Evolutionary conservation across 2,888 invertebrate species (phyloP).

Genomic region (Glyphotaelius pellucidus): DNA sequence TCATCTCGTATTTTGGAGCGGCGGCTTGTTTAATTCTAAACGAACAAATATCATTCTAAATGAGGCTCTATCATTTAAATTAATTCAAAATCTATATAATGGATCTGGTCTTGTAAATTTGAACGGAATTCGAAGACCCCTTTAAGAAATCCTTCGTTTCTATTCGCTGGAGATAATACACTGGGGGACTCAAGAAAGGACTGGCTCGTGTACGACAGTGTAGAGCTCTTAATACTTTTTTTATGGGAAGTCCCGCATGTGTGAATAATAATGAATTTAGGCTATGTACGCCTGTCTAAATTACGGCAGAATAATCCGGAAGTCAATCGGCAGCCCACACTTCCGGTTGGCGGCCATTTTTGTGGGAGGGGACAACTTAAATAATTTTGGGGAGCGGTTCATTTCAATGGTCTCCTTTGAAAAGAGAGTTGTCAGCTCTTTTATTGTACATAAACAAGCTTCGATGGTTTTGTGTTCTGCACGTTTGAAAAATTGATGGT

Average conservation of each 20-base stretch:
- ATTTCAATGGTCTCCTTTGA: not conserved
- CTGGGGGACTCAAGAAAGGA: constrained; percentile 5
- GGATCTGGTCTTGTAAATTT: constrained; percentile 39
- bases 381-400: constrained; percentile 1
- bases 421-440: not conserved
- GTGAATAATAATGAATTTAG: constrained; percentile 35
- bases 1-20: constrained; percentile 60
- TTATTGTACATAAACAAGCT: constrained; percentile 2
- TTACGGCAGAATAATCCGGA: constrained; percentile 63
- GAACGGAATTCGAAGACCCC: constrained; percentile 27
- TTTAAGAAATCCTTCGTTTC: constrained; percentile 28
- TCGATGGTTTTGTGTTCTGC: not conserved
- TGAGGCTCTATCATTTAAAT: constrained; percentile 32
- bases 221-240: constrained; percentile 2
- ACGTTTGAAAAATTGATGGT: not conserved
- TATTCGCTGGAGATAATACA: constrained; percentile 18
- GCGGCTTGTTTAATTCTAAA: constrained; percentile 52
- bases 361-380: constrained; percentile 58
- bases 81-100: constrained; percentile 45
- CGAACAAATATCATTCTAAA: constrained; percentile 31
- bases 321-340: constrained; percentile 56
- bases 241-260: constrained; percentile 35
- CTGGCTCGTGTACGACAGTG: not conserved
- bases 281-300: constrained; percentile 43
- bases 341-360: constrained; percentile 64